Evolutionary conservation across 2,888 invertebrate genomes (phyloP), one percentile per base, ranked within the genome.

Genomic region (Xestobium rufovillosum): DNA sequence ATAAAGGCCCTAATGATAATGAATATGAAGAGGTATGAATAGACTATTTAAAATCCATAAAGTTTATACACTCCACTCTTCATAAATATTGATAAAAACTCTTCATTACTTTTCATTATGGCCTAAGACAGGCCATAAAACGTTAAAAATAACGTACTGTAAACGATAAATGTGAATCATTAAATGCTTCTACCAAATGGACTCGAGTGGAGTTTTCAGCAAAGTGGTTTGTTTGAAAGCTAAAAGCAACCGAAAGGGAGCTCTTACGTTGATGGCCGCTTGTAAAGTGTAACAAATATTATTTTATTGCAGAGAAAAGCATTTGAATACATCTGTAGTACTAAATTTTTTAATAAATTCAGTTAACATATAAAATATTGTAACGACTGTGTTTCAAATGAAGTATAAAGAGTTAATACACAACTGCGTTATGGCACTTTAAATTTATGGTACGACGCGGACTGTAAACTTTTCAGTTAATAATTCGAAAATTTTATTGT

Each of bases 201-300:
- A 56, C 55, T 51, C 43, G 49, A 51, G 55, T 51, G 50, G 51
- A 53, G 53, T 56, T 56, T 55, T 52, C 52, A 52, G 50, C 48
- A 55, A 57, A 58, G 57, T 58, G 56, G 55, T 56, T 54, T 53
- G 55, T 56, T 57, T 53, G 56, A 53, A 52, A 52, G 57, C 57
- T 56, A 58, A 58, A 58, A 60, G 57, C 57, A 49, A 48, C 47
- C 47, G 55, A 57, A 57, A 54, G n/a, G 54, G 56, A 55, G 53
- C 57, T 57, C 54, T 57, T 55, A 53, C 50, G 52, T 44, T 55
- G 49, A 53, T 51, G 50, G 50, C 42, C 44, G 47, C 48, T 50
- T 49, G 48, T 49, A 51, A 53, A 53, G 43, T 46, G 45, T 46
- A 47, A 48, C 52, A 51, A 51, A 51, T 49, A 52, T 52, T 50